Evolutionary conservation across 2,888 invertebrate genomes (phyloP).

Genomic region (Palloptera scutellata): DNA sequence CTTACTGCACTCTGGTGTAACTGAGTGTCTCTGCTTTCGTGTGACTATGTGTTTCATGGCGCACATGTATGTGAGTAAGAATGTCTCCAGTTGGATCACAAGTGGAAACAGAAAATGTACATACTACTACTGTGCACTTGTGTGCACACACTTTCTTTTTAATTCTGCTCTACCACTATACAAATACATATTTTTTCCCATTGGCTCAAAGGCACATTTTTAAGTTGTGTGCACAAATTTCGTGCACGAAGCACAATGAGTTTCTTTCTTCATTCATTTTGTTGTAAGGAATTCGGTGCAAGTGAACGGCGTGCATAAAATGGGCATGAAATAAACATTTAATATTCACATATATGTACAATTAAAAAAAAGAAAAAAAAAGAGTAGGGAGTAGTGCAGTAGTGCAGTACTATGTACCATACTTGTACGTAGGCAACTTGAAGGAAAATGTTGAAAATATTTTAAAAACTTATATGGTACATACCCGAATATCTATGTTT

Average conservation of each 20-base stretch:
- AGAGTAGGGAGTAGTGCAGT: too few relatives aligned
- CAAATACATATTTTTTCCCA: neutral
- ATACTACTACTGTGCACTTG: neutral
- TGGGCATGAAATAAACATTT: too few relatives aligned
- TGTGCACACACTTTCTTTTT: constrained; percentile 7
- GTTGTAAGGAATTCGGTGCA: constrained; percentile 20
- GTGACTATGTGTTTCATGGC: neutral
- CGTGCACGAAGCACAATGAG: constrained; percentile 21
- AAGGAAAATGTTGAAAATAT: too few relatives aligned
- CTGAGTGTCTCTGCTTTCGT: constrained; percentile 8
- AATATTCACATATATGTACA: too few relatives aligned
- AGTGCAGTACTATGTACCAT: too few relatives aligned
- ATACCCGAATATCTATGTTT: too few relatives aligned
- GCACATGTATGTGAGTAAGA: too few relatives aligned
- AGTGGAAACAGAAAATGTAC: too few relatives aligned
- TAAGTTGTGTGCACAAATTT: neutral
- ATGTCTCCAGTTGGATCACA: neutral
- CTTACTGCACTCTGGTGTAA: neutral
- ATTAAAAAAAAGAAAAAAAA: too few relatives aligned
- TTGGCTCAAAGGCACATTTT: constrained; percentile 9
- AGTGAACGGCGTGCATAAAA: neutral
- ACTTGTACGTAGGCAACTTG: too few relatives aligned
- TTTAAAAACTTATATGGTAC: too few relatives aligned
- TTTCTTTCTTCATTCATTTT: constrained; percentile 7
- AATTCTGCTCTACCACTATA: constrained; percentile 19